phyloP scores from a whole-genome alignment of 2,797 vertebrate genomes.

The Pipistrellus pygmaeus region DNA sequence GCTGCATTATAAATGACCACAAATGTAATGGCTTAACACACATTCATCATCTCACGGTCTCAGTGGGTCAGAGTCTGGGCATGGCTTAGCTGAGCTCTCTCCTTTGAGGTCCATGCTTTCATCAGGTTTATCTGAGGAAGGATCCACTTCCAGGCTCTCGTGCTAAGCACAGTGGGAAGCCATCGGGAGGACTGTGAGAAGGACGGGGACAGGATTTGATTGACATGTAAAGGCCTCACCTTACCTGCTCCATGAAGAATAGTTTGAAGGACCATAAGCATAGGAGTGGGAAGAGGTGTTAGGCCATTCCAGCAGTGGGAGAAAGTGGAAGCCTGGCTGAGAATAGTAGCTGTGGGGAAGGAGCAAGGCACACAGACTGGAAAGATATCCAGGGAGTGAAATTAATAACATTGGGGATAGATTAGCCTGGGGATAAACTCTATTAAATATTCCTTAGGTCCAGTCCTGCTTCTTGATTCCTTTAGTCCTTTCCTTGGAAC shows the following conservation, averaged over 20 bases:
- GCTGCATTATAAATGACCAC: neutral
- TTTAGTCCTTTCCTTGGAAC: conserved; percentile 10
- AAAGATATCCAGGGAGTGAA: neutral
- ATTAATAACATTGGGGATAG: neutral
- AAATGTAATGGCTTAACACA: conserved; percentile 2
- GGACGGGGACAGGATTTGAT: neutral
- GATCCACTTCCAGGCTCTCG: neutral
- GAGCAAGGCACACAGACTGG: neutral
- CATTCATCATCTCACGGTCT: neutral
- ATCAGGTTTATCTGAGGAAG: neutral
- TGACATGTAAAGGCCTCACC: neutral
- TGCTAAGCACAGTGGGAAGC: neutral
- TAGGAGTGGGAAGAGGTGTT: neutral
- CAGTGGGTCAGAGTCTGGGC: neutral
- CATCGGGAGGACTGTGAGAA: neutral
- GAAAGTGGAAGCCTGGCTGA: neutral
- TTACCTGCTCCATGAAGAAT: neutral
- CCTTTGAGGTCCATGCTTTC: neutral
- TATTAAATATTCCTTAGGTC: neutral
- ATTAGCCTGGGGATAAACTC: neutral
- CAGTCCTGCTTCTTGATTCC: neutral
- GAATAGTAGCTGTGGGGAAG: neutral
- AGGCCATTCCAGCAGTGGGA: neutral
- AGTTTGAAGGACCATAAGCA: neutral
- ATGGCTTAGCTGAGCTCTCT: neutral